phyloP scores from a whole-genome alignment of 2,888 invertebrate species.

The Biston betularia region DNA sequence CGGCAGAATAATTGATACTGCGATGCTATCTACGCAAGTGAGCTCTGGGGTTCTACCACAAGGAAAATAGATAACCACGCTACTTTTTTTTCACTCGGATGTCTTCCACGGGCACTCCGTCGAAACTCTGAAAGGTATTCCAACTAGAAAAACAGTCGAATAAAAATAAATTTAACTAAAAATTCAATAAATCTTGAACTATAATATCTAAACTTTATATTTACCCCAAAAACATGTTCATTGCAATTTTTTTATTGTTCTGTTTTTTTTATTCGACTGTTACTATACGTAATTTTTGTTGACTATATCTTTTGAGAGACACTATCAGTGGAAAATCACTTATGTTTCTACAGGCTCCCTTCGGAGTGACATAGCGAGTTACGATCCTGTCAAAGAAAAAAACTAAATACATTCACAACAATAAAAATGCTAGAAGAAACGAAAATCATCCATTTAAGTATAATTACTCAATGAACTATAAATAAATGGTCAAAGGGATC shows the following conservation, averaged over 20 bases:
- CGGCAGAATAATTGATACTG: no score
- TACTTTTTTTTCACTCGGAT: no score
- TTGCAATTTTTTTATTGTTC: not conserved
- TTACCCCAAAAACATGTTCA: not conserved
- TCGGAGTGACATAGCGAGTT: not conserved
- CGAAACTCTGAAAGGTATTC: not conserved
- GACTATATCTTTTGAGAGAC: not conserved
- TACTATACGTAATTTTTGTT: not conserved
- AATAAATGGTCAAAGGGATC: no score
- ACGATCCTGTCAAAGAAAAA: not conserved
- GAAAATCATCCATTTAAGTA: no score
- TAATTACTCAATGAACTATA: no score
- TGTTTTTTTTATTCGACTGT: not conserved
- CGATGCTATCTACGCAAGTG: no score
- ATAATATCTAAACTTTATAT: not conserved
- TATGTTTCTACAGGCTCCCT: not conserved
- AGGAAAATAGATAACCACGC: no score
- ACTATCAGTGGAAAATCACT: not conserved
- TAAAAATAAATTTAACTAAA: not conserved
- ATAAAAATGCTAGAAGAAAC: no score
- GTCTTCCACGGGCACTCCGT: no score
- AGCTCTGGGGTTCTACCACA: no score
- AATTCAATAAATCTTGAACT: not conserved
- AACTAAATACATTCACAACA: not conserved
- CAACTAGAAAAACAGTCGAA: not conserved